phyloP scores from a whole-genome alignment of 2,797 vertebrate species.

The Benthosema pterotum region DNA sequence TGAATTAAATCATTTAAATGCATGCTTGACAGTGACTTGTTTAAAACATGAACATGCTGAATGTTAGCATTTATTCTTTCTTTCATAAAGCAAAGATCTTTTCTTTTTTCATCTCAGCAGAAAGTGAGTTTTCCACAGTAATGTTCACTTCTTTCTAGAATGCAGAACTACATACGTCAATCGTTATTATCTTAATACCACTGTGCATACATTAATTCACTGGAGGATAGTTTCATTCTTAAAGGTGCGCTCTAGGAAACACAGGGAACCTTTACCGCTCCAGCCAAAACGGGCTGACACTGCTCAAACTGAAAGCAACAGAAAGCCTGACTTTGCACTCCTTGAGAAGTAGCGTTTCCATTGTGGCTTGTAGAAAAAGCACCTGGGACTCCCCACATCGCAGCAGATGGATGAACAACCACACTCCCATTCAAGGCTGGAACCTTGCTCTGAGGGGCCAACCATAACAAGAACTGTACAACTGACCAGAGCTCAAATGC shows the following conservation, averaged over 20 bases:
- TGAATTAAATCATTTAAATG: background rate
- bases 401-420: slow-evolving; percentile 60
- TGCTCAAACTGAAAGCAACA: slow-evolving; percentile 36
- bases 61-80: background rate
- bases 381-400: slow-evolving; percentile 75
- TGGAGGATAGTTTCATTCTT: slow-evolving; percentile 50
- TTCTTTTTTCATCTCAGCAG: slow-evolving; percentile 18
- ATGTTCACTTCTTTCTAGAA: slow-evolving; percentile 10
- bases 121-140: slow-evolving; percentile 11
- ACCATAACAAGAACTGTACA: slow-evolving; percentile 69
- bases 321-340: slow-evolving; percentile 60
- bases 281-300: slow-evolving; percentile 59
- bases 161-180: slow-evolving; percentile 23
- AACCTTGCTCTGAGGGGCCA: slow-evolving; percentile 63
- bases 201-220: slow-evolving; percentile 50
- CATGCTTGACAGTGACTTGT: background rate
- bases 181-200: slow-evolving; percentile 59
- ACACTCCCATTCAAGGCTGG: slow-evolving; percentile 55
- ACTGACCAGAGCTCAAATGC: slow-evolving; percentile 39
- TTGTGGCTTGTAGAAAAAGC: slow-evolving; percentile 56
- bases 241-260: slow-evolving; percentile 46
- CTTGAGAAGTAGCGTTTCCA: slow-evolving; percentile 54
- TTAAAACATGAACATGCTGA: background rate
- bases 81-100: background rate
- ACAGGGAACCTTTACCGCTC: slow-evolving; percentile 53